phyloP scores from a whole-genome alignment of 1,140 invertebrate genomes.

The Conus betulinus region DNA sequence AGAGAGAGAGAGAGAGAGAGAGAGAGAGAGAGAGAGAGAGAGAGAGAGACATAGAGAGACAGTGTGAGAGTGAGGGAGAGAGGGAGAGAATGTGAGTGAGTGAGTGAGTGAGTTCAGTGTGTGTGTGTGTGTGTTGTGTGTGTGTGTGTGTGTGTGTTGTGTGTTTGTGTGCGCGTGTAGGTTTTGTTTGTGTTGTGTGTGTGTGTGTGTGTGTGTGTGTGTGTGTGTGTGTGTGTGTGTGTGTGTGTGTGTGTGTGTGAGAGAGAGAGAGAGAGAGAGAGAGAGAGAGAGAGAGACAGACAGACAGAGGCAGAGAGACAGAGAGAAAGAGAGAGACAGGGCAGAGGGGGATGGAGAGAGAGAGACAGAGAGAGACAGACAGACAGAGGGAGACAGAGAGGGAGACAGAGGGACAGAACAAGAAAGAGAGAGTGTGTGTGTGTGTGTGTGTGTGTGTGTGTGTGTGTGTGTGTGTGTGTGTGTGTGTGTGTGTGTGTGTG shows the following conservation, averaged over 20 bases:
- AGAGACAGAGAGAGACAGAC: neutral
- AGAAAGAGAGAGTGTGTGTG: too few species aligned
- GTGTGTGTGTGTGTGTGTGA: conserved; percentile 2
- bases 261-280: neutral
- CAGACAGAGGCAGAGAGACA: too few species aligned
- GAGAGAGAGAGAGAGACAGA: conserved; percentile 16
- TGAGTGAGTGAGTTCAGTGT: too few species aligned
- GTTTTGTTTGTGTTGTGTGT: neutral
- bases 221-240: neutral
- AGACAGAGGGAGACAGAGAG: too few species aligned
- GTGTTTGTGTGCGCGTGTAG: neutral
- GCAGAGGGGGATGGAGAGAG: too few species aligned
- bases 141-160: conserved; percentile 7
- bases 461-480: neutral
- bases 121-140: neutral
- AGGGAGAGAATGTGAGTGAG: too few species aligned
- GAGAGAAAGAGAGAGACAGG: neutral
- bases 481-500: conserved; percentile 7
- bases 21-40: too few species aligned
- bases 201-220: neutral
- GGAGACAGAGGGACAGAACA: neutral
- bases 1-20: too few species aligned
- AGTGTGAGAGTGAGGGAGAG: too few species aligned
- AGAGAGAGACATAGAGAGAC: too few species aligned
- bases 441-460: too few species aligned